Conservation (phyloP, 2,888 invertebrate genomes). For the Agonopterix alstromeriana region DNA sequence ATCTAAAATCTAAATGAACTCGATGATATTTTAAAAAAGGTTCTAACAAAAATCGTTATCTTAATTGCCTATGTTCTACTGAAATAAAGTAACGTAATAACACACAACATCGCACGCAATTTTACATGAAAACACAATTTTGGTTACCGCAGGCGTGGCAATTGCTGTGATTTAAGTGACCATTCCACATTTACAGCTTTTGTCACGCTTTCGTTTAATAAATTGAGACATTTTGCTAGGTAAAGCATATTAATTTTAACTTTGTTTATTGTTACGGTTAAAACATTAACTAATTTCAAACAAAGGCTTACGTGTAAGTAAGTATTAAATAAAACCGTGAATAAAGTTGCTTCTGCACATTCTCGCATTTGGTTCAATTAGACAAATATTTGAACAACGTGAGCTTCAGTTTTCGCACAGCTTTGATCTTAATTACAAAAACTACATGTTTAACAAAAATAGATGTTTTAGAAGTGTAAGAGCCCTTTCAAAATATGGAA, state of each 20-base stretch:
- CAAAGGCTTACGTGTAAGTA: too few species aligned
- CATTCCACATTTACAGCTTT: conserved; percentile 47
- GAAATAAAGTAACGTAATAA: conserved; percentile 32
- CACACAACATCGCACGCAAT: conserved; percentile 33
- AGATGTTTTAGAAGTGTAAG: too few species aligned
- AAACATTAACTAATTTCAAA: too few species aligned
- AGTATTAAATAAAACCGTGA: too few species aligned
- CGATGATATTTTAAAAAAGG: neutral
- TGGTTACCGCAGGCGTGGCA: conserved; percentile 44
- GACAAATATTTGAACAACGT: too few species aligned
- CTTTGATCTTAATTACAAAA: too few species aligned
- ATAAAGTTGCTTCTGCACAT: too few species aligned
- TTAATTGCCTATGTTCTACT: conserved; percentile 35
- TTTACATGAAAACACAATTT: conserved; percentile 55
- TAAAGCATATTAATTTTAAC: conserved; percentile 3
- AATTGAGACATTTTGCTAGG: conserved; percentile 57
- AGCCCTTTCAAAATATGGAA: too few species aligned
- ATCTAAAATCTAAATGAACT: neutral
- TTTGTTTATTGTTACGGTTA: neutral
- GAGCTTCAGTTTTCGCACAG: too few species aligned
- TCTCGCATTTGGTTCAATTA: too few species aligned
- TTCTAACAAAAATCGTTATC: neutral
- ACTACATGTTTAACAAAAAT: too few species aligned
- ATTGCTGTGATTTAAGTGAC: conserved; percentile 26
- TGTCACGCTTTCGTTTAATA: conserved; percentile 55